phyloP scores from a whole-genome alignment of 23 tunicate species.

The Ciona savignyi region DNA sequence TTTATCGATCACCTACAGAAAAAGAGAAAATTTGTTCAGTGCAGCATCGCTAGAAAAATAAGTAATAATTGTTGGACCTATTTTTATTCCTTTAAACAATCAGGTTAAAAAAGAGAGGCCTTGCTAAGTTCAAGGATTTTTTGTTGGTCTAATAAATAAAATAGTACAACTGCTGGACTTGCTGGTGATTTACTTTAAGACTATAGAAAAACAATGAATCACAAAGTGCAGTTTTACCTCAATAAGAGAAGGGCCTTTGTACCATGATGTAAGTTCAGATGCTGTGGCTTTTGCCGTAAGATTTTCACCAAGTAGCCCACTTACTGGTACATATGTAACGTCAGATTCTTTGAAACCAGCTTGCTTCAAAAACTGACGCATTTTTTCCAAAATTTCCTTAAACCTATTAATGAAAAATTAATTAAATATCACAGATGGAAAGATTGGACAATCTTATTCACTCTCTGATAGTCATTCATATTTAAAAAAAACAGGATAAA shows the following conservation, averaged over 20 bases:
- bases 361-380: slow-evolving; percentile 61
- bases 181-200: no score
- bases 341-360: slow-evolving; percentile 77
- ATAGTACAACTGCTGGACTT: no score
- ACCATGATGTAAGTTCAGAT: slow-evolving; percentile 47
- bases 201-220: not conserved
- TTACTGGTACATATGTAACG: slow-evolving; percentile 75
- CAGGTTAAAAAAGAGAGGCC: no score
- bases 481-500: not conserved
- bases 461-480: no score
- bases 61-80: no score
- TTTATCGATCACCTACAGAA: slow-evolving; percentile 52
- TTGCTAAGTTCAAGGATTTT: no score
- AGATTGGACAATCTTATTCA: not conserved
- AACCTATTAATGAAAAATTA: slow-evolving; percentile 24
- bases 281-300: slow-evolving; percentile 26
- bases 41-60: no score
- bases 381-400: slow-evolving; percentile 47
- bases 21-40: no score
- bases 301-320: slow-evolving; percentile 86
- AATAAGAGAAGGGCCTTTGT: slow-evolving; percentile 65
- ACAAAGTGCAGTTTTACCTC: not conserved
- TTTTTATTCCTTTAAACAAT: no score
- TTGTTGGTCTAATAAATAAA: no score
- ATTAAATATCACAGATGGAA: not conserved